Evolutionary conservation across 23 tunicate species (phyloP).

Genomic region (Diplosoma virens): DNA sequence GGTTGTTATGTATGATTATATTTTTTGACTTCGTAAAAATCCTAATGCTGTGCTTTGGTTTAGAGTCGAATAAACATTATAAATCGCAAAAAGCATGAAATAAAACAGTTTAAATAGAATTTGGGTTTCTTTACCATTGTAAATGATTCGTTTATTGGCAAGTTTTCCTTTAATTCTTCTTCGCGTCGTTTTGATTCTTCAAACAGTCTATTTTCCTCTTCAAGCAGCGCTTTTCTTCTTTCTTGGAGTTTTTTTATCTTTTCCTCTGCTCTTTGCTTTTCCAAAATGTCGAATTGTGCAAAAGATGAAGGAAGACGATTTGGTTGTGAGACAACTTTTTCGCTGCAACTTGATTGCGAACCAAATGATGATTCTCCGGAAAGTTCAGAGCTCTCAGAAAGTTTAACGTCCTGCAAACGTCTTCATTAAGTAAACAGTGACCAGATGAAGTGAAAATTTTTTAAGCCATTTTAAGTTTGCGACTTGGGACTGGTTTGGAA

Average conservation of each 20-base stretch:
- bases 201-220: slow-evolving; percentile 63
- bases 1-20: too few species aligned
- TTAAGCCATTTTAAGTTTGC: too few species aligned
- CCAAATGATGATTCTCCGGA: not conserved
- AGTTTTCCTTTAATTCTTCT: not conserved
- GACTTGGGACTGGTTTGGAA: too few species aligned
- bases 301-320: slow-evolving; percentile 52
- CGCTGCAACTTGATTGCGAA: slow-evolving; percentile 32
- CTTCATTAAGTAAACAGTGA: not conserved
- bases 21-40: too few species aligned
- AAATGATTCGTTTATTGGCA: not conserved
- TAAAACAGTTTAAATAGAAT: not conserved
- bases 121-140: not conserved
- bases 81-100: too few species aligned
- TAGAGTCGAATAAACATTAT: too few species aligned
- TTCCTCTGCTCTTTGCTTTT: slow-evolving; percentile 61
- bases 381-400: not conserved
- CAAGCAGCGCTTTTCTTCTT: slow-evolving; percentile 56
- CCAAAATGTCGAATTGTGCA: slow-evolving; percentile 64
- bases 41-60: too few species aligned
- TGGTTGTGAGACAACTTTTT: slow-evolving; percentile 32
- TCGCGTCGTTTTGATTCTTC: slow-evolving; percentile 45
- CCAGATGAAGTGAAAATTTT: too few species aligned
- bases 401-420: not conserved
- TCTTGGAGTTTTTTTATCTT: slow-evolving; percentile 54